Base-by-base conservation (phyloP, 2,113 vertebrate species). In the Pogona vitticeps region DNA sequence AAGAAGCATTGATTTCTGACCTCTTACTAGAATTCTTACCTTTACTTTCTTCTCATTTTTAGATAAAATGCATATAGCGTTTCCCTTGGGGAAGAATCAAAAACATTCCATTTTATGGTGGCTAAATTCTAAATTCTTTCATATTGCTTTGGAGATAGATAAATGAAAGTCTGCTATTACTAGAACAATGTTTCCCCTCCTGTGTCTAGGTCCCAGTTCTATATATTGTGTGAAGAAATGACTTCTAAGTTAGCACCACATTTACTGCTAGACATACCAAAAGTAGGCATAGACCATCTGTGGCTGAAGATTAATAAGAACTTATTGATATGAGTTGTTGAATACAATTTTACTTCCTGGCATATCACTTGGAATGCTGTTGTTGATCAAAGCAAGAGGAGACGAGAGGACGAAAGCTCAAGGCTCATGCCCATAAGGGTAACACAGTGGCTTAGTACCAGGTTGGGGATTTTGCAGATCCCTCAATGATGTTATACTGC, bases 31-130 rank as follows among this genome's bases (percentile, higher is more conserved):
- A 94, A 95, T 88, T 91, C 84, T 90, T 92, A 92, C 73, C 86
- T 93, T 94, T 92, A 70, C 0, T 0, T 76, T 71, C 86, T 76
- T 92, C 76, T 75, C 90, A 88, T 92, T 95, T 95, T 94, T 94
- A 89, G 88, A 92, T 94, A 93, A 93, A 90, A 92, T 81, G 80
- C 93, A 81, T 92, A 93, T 93, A 88, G 70, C 86, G 31, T 90
- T 95, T 91, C 86, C 91, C 91, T 90, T 86, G 28, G 92, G 94
- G 82, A 94, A 82, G 90, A 92, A 86, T 95, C 95, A 91, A 95
- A 95, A 96, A 89, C 86, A 88, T 94, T 94, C 92, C 91, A 67
- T 88, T 85, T 91, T 90, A 88, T 83, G 91, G 84, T 92, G 87
- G 61, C 88, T 95, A 91, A 88, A 73, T 88, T 88, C 88, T 91